A percentile compares a stretch with the other conserved stretches of the same genome.
Conservation (phyloP, 2,888 invertebrate species). For the Lottia scabra region DNA sequence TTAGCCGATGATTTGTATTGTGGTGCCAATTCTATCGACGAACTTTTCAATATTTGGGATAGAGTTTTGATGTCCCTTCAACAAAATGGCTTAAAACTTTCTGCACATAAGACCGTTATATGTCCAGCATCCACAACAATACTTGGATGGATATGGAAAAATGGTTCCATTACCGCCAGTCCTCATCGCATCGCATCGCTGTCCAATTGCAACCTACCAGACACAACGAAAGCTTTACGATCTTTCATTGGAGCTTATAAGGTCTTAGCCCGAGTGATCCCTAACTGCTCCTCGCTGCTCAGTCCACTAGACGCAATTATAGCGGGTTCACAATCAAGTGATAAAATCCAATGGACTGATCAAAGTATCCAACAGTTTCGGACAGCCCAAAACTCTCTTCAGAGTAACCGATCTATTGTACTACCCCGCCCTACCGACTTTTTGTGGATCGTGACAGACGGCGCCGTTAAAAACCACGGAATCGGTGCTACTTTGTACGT, state of each 20-base stretch:
- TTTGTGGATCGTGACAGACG: conserved; percentile 25
- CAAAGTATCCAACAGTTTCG: conserved; percentile 10
- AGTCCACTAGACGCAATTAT: conserved; percentile 14
- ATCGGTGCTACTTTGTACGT: conserved; percentile 10
- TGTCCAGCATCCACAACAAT: conserved; percentile 13
- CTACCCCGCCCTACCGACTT: conserved; percentile 20
- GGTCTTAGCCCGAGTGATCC: conserved; percentile 19
- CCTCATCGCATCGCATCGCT: conserved; percentile 20
- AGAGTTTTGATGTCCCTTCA: conserved; percentile 20
- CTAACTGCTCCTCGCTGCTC: conserved; percentile 22
- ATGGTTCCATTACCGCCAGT: conserved; percentile 27
- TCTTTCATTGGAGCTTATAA: conserved; percentile 21
- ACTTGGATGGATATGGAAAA: conserved; percentile 33
- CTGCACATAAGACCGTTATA: conserved; percentile 27
- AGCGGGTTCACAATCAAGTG: conserved; percentile 23
- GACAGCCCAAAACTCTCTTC: too few species aligned
- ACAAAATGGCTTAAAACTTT: conserved; percentile 13
- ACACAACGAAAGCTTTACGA: background rate
- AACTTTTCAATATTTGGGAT: conserved; percentile 16
- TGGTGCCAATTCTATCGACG: conserved; percentile 15
- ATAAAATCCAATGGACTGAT: conserved; percentile 26
- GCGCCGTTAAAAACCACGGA: conserved; percentile 10
- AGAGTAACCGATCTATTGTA: conserved; percentile 6
- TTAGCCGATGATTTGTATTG: conserved; percentile 32
- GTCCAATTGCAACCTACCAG: conserved; percentile 4